Percentiles rank a stretch among this genome's conserved stretches.
These are phyloP conservation scores for Athrips mouffetella DNA, from an alignment of 2,888 invertebrate species.

Conservation along the genomic window DNA sequence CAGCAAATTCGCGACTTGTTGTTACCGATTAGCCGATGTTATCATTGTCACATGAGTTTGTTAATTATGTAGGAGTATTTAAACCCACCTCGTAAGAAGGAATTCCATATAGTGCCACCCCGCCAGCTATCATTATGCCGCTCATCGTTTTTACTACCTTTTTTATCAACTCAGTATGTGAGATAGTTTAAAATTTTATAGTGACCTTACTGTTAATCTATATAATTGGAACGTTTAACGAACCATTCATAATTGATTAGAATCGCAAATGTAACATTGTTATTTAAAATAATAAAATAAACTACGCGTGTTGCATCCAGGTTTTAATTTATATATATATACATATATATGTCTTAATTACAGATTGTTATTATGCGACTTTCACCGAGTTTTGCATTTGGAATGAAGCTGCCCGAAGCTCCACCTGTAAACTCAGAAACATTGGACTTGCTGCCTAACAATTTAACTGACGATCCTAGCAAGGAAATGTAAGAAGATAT, in stretches of 20 bases:
- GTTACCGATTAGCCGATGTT: not conserved
- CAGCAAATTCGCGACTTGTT: not conserved
- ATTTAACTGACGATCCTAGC: conserved; percentile 5
- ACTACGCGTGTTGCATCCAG: too few relatives aligned
- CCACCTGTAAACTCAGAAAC: not conserved
- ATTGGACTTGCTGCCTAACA: not conserved
- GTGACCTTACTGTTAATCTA: too few relatives aligned
- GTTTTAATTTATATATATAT: too few relatives aligned
- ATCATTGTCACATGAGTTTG: not conserved
- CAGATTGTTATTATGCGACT: not conserved
- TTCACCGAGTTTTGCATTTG: not conserved
- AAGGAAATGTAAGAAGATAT: conserved; percentile 13
- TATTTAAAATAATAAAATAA: too few relatives aligned
- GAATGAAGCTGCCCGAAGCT: not conserved
- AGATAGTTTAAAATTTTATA: too few relatives aligned
- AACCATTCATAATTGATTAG: too few relatives aligned
- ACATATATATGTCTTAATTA: not conserved
- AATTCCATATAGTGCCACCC: not conserved
- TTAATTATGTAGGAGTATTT: not conserved
- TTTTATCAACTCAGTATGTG: too few relatives aligned
- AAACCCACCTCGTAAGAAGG: not conserved
- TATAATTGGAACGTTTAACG: too few relatives aligned
- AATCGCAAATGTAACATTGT: too few relatives aligned
- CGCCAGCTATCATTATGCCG: not conserved
- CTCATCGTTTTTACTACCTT: not conserved